phyloP scores from a whole-genome alignment of 2,797 vertebrate genomes.

The Rhynchonycteris naso region DNA sequence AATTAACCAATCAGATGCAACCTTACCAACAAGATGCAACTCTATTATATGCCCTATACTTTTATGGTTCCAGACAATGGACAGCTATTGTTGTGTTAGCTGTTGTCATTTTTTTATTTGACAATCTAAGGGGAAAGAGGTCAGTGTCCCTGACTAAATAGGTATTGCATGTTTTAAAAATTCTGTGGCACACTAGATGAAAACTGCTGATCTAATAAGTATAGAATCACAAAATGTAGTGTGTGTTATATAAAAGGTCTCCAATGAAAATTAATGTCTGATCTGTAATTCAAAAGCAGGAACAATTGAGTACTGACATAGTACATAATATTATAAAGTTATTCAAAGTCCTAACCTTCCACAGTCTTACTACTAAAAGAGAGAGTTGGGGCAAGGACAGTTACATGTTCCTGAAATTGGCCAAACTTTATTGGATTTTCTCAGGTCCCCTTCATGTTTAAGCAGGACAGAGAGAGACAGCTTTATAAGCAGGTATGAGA shows the following conservation, averaged over 20 bases:
- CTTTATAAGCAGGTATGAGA: neutral
- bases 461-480: neutral
- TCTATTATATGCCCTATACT: neutral
- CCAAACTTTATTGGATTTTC: neutral
- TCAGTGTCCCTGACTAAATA: neutral
- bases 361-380: neutral
- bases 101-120: neutral
- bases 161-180: neutral
- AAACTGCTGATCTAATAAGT: neutral
- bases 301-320: neutral
- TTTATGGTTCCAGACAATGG: neutral
- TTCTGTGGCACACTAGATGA: neutral
- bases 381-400: neutral
- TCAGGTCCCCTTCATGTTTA: neutral
- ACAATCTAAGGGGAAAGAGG: neutral
- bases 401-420: neutral
- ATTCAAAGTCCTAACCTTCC: neutral
- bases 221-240: neutral
- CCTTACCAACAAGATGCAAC: neutral
- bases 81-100: neutral
- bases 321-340: neutral
- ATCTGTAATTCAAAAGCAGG: constrained; percentile 5
- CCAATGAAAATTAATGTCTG: constrained; percentile 23
- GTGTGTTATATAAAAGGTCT: neutral
- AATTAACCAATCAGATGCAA: neutral